Base-by-base conservation (phyloP, 1,140 invertebrate species). In the Drosophila pectinifera region DNA sequence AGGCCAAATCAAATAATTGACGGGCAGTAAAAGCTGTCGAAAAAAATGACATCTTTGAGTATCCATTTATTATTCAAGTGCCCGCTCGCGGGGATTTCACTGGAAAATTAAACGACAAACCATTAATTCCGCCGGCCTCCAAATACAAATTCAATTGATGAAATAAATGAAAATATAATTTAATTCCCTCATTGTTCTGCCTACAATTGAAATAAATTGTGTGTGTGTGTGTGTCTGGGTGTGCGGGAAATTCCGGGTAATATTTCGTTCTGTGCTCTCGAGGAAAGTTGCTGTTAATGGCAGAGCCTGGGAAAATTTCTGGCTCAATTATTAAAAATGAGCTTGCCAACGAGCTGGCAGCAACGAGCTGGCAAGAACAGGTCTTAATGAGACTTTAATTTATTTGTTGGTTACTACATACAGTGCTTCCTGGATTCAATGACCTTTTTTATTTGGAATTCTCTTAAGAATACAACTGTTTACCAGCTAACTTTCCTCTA, bases 1-100 rank as follows among this genome's bases (percentile, higher is more conserved):
- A 68, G 64, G 74, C 38, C 48, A 76, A 76, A 76, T 76, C 73
- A 76, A 76, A 76, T 67, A 75, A 67, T 76, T 75, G 73, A 75
- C 70, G 65, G 53, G 22, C 48, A 13, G 39, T 11, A 22, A 28
- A 45, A 69, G 64, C 48, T 56, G 48, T 70, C 64, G 13, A 57
- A 67, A 75, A 63, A 75, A 46, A 34, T 46, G 46, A 49, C 31
- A 43, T 42, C 34, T 45, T 16, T 22, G n/a, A 36, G 56, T n/a
- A 26, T 38, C 49, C 48, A 45, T 72, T 72, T 42, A 51, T 65
- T 51, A 43, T 73, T 59, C 38, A 28, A 73, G 20, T 53, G 55
- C 22, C n/a, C 8, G 28, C 11, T 10, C 1, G 10, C n/a, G 34
- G 13, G 28, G 11, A 7, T 67, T 48, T 24, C 11, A 1, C n/a